Evolutionary conservation across 2,113 vertebrate species (phyloP), one percentile per base, ranked within the genome.

Genomic region (Psittacara wagleri): DNA sequence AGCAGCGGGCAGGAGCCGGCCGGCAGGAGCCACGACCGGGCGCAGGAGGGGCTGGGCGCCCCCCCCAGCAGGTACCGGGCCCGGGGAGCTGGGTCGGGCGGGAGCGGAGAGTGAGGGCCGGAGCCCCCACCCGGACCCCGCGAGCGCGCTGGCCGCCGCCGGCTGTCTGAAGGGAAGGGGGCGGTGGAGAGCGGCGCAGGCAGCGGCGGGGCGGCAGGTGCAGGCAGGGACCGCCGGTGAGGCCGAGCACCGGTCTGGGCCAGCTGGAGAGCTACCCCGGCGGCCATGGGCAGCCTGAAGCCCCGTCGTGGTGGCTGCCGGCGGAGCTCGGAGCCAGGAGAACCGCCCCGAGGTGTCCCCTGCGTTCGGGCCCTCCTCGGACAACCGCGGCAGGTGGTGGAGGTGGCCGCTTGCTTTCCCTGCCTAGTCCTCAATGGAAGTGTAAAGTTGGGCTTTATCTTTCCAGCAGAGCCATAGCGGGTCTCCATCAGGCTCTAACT

Each of bases 391-490:
- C 44, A 23, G 62, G 3, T 2, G 57, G 63, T 2, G 33, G 44
- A 46, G 44, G 24, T 4, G 51, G 16, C 2, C 18, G 23, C n/a
- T 62, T 62, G 33, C 39, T 27, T 7, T n/a, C 44, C 39, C 22
- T 55, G n/a, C 48, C n/a, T 19, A 1, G 41, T 10, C 24, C 37
- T 28, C 13, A 1, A 37, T 22, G 19, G n/a, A 6, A 24, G 1
- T 0, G 44, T 5, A 1, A 31, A 35, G 39, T 7, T 46, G 49
- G 51, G 59, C 39, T 46, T 31, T 13, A 0, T 8, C 0, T 9
- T 37, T 12, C 8, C 57, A 43, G 75, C 64, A 15, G 51, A 48
- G 15, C 10, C 69, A 1, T 22, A 7, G 55, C 10, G 7, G 4
- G 3, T 43, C 17, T 27, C 14, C 59, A 4, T 31, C 72, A 10